Conservation (phyloP, 2,113 vertebrate genomes). For the Malaclemys terrapin region DNA sequence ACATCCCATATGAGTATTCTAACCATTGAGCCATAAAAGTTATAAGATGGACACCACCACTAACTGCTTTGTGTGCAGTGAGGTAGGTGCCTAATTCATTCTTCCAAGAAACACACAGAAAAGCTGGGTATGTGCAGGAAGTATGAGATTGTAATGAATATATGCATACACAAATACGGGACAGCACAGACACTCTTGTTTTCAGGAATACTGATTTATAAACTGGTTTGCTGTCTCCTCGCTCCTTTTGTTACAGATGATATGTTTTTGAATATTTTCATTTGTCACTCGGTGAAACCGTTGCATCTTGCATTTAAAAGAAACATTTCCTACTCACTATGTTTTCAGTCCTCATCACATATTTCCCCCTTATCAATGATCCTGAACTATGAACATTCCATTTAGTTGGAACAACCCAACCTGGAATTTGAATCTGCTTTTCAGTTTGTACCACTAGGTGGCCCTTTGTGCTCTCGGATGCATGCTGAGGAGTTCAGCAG, state of each 20-base stretch:
- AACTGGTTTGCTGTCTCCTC: neutral
- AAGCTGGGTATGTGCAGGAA: neutral
- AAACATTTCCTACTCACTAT: neutral
- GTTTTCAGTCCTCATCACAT: neutral
- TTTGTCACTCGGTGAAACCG: neutral
- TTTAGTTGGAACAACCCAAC: neutral
- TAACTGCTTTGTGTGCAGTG: neutral
- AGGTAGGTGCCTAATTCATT: neutral
- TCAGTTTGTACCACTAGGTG: conserved; percentile 56
- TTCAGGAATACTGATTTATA: neutral
- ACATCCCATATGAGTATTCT: neutral
- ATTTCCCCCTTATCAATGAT: neutral
- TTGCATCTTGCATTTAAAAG: neutral
- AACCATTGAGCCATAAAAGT: neutral
- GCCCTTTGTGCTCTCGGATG: conserved; percentile 53
- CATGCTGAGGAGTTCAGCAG: conserved; percentile 28
- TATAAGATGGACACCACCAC: neutral
- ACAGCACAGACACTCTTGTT: neutral
- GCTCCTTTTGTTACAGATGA: neutral
- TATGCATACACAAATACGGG: neutral
- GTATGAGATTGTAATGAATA: neutral
- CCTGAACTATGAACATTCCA: neutral
- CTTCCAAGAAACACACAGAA: neutral
- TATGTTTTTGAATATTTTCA: neutral
- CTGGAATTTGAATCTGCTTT: neutral